phyloP scores from a whole-genome alignment of 2,797 vertebrate species.

The Phylloscopus collybita region DNA sequence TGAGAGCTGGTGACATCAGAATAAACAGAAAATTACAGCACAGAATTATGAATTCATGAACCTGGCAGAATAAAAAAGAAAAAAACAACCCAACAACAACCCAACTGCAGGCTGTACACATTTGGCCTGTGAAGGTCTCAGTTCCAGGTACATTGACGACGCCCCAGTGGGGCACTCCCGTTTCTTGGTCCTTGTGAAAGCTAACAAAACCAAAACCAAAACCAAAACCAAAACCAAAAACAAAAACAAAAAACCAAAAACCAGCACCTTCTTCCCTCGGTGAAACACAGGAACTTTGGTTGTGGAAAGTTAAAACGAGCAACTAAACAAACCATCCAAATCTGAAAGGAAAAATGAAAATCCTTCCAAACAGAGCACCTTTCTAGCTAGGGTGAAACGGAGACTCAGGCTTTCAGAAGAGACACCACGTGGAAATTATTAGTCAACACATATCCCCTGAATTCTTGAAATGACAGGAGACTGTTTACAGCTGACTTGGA shows the following conservation, averaged over 20 bases:
- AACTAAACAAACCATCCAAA: not conserved
- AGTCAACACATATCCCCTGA: not conserved
- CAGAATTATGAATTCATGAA: not conserved
- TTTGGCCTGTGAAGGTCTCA: not conserved
- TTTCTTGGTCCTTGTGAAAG: not conserved
- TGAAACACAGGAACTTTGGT: constrained; percentile 55
- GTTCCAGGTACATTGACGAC: not conserved
- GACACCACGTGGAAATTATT: not conserved
- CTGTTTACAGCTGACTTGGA: not conserved
- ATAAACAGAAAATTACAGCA: constrained; percentile 8
- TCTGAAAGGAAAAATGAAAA: constrained; percentile 12
- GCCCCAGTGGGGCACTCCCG: not conserved
- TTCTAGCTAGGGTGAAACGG: not conserved
- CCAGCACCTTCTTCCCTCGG: constrained; percentile 51
- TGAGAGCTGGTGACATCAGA: not conserved
- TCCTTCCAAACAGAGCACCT: not conserved
- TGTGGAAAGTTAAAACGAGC: not conserved
- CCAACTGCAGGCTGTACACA: not conserved
- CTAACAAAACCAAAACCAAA: not conserved
- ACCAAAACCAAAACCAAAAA: too few relatives aligned
- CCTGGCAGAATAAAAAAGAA: not conserved
- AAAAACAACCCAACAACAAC: too few relatives aligned
- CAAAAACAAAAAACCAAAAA: too few relatives aligned
- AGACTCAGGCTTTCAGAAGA: constrained; percentile 13
- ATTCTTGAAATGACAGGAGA: constrained; percentile 14